These are phyloP conservation scores for Syrista parreyssii DNA, from an alignment of 2,888 invertebrate species.

Conservation along the genomic window DNA sequence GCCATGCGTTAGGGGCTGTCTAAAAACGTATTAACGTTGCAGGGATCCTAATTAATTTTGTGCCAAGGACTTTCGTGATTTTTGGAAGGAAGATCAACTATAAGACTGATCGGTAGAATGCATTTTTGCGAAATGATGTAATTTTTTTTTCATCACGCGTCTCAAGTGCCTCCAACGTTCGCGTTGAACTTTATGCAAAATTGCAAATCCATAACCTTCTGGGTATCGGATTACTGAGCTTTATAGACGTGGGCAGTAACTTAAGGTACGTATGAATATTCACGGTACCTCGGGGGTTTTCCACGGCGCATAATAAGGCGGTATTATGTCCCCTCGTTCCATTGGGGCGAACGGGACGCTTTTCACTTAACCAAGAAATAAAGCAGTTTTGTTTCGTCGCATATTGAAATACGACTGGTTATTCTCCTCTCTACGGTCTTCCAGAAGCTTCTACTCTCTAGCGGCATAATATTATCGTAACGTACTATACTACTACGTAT, in stretches of 20 bases:
- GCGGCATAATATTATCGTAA: background rate
- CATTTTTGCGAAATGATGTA: background rate
- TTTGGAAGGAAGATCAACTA: background rate
- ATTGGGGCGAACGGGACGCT: background rate
- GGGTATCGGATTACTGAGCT: constrained; percentile 7
- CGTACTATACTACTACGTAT: background rate
- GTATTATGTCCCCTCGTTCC: background rate
- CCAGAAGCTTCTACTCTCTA: background rate
- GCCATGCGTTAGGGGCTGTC: background rate
- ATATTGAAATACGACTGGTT: background rate
- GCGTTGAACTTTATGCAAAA: background rate
- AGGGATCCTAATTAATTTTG: background rate
- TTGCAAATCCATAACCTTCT: constrained; percentile 4
- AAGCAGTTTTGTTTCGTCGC: background rate
- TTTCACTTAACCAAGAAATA: background rate
- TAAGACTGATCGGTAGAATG: background rate
- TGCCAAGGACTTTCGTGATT: background rate
- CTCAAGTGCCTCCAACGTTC: background rate
- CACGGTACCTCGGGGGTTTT: background rate
- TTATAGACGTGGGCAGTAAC: constrained; percentile 5
- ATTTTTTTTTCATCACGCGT: background rate
- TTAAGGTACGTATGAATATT: constrained; percentile 12
- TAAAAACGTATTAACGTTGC: background rate
- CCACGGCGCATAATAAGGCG: background rate
- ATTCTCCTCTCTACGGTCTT: background rate